Conservation (phyloP, 2,113 vertebrate genomes). For the Grallaria varia region DNA sequence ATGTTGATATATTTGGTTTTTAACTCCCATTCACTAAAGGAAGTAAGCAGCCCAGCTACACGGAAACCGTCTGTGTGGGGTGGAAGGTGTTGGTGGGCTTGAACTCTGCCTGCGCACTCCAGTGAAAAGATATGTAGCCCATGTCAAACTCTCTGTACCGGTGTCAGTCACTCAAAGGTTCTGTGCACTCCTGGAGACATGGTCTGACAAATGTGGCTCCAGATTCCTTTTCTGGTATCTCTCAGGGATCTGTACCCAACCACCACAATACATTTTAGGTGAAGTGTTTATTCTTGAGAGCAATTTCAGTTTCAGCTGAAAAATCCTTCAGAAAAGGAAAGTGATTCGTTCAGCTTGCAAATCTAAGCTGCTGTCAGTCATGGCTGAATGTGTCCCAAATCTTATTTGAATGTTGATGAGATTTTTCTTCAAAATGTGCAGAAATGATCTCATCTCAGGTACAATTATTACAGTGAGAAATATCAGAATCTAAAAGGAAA, state of each 20-base stretch:
- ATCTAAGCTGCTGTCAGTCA: background rate
- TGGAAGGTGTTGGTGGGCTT: background rate
- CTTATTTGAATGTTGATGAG: background rate
- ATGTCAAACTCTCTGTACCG: background rate
- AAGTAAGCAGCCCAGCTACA: background rate
- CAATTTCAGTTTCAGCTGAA: background rate
- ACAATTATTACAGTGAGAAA: constrained; percentile 16
- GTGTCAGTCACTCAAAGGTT: background rate
- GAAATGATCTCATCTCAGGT: background rate
- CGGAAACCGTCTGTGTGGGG: background rate
- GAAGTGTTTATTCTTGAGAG: background rate
- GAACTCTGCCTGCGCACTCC: background rate
- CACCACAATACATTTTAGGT: background rate
- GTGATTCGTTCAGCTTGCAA: background rate
- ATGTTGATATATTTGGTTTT: background rate
- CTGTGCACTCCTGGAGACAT: background rate
- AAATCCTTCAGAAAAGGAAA: too few relatives aligned
- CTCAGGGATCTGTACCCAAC: background rate
- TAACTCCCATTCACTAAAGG: background rate
- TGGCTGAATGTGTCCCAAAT: background rate
- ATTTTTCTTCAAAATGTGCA: constrained; percentile 11
- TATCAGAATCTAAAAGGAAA: constrained; percentile 4
- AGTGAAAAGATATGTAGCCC: background rate
- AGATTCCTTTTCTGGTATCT: background rate
- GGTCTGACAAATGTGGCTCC: background rate